phyloP scores from a whole-genome alignment of 2,888 invertebrate genomes.

The Callimorpha dominula region DNA sequence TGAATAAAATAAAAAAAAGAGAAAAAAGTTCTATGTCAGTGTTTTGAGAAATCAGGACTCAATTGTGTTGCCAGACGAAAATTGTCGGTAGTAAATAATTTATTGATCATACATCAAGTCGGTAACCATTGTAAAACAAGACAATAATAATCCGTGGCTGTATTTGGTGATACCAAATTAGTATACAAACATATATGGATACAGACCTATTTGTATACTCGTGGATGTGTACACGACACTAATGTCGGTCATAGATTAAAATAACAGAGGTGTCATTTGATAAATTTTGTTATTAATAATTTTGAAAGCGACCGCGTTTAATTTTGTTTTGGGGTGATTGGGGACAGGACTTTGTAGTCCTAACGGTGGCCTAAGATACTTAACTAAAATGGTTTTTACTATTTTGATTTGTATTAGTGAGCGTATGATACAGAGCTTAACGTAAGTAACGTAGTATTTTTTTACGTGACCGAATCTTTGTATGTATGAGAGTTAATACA shows the following conservation, averaged over 20 bases:
- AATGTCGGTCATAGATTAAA: constrained; percentile 43
- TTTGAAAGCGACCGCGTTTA: background rate
- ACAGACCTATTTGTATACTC: constrained; percentile 50
- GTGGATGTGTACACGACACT: constrained; percentile 39
- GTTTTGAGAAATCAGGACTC: background rate
- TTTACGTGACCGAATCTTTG: no score
- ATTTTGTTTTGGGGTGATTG: background rate
- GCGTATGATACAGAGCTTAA: no score
- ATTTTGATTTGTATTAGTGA: no score
- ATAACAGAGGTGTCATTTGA: constrained; percentile 39
- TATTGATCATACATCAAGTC: constrained; percentile 55
- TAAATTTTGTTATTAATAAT: background rate
- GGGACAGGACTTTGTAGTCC: no score
- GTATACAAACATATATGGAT: constrained; percentile 59
- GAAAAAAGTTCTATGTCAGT: background rate
- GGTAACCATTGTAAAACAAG: constrained; percentile 57
- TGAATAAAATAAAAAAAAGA: background rate
- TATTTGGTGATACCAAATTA: constrained; percentile 67
- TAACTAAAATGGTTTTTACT: no score
- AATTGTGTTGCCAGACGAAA: constrained; percentile 11
- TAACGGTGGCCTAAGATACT: no score
- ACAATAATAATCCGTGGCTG: constrained; percentile 60
- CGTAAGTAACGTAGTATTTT: no score
- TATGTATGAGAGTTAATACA: no score
- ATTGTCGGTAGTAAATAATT: constrained; percentile 39